These are phyloP conservation scores for Gallinago solitaria DNA, from an alignment of 2,797 vertebrate genomes.

Conservation along the genomic window DNA sequence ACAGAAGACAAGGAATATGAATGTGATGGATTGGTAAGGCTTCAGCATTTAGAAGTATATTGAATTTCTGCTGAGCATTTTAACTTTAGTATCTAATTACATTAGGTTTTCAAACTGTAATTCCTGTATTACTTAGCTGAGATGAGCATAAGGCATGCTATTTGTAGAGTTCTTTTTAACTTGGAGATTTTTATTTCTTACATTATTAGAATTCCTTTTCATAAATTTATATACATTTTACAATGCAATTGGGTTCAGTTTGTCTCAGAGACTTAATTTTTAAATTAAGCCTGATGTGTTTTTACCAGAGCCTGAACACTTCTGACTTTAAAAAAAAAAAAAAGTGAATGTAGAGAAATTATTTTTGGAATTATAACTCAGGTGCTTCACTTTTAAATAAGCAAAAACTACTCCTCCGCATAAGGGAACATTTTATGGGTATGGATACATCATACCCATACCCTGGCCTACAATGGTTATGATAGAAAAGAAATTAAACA, in stretches of 20 bases:
- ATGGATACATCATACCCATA: neutral
- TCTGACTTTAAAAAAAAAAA: neutral
- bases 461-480: neutral
- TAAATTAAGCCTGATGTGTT: neutral
- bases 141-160: neutral
- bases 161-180: neutral
- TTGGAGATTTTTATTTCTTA: neutral
- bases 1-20: neutral
- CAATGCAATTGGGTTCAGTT: neutral
- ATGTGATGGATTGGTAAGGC: neutral
- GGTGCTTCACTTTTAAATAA: neutral
- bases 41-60: neutral
- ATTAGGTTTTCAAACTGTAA: neutral
- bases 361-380: neutral
- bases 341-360: neutral
- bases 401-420: neutral
- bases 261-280: neutral
- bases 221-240: neutral
- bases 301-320: neutral
- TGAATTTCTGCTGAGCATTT: neutral
- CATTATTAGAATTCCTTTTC: neutral
- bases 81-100: neutral
- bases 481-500: neutral
- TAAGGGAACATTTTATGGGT: neutral
- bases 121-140: neutral